A percentile compares a stretch with the other conserved stretches of the same genome.
These are phyloP conservation scores for Coregonus sp. DNA, from an alignment of 2,797 vertebrate species.

Conservation along the genomic window DNA sequence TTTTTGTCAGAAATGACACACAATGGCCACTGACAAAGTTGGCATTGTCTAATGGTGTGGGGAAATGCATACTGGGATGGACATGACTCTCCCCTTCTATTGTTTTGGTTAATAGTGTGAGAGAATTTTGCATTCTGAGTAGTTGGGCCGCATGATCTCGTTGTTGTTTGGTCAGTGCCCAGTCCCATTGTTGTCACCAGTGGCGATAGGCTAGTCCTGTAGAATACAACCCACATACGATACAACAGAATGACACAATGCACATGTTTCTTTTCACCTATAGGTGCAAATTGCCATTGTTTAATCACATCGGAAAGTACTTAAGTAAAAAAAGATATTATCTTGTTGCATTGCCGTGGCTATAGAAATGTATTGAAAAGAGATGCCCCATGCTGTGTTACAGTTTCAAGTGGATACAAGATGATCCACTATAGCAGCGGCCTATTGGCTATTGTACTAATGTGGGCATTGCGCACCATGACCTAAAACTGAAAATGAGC, in stretches of 20 bases:
- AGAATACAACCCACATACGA: too few relatives aligned
- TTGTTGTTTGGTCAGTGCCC: slow-evolving; percentile 87
- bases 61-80: neutral
- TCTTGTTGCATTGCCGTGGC: neutral
- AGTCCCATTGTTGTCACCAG: slow-evolving; percentile 95
- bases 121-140: slow-evolving; percentile 93
- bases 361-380: neutral
- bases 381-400: neutral
- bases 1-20: neutral
- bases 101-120: slow-evolving; percentile 79
- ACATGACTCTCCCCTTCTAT: slow-evolving; percentile 79
- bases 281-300: neutral
- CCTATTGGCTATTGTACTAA: neutral
- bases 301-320: neutral
- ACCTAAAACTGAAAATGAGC: slow-evolving; percentile 9
- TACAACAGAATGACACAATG: neutral
- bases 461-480: neutral
- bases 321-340: neutral
- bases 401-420: neutral
- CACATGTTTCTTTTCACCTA: neutral
- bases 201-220: slow-evolving; percentile 90
- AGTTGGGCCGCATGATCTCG: too few relatives aligned
- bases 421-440: neutral
- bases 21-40: neutral
- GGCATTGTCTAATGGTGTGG: neutral